Evolutionary conservation across 2,797 vertebrate species (phyloP).

Genomic region (Onychomys leucogaster): DNA sequence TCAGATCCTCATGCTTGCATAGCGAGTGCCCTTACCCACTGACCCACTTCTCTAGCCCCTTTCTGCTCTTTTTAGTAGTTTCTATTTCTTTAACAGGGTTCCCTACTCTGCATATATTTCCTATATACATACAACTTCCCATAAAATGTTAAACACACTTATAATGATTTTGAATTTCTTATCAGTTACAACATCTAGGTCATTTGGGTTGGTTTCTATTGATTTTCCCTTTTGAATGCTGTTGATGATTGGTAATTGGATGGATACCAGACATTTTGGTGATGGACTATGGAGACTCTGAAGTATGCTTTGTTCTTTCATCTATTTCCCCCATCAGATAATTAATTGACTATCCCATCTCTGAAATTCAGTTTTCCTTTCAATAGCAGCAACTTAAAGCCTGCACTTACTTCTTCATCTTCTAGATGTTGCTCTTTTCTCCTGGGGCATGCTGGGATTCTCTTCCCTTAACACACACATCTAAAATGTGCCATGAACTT

Average conservation of each 20-base stretch:
- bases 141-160: not conserved
- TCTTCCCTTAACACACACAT: not conserved
- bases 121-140: not conserved
- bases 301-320: not conserved
- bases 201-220: not conserved
- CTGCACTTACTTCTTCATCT: not conserved
- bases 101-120: not conserved
- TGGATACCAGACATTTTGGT: not conserved
- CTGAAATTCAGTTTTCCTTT: not conserved
- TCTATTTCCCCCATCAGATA: not conserved
- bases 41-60: not conserved
- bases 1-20: not conserved
- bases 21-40: not conserved
- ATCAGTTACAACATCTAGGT: not conserved
- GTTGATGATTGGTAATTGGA: not conserved
- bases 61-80: not conserved
- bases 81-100: not conserved
- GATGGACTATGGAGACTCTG: not conserved
- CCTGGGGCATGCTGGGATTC: not conserved
- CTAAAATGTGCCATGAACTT: not conserved
- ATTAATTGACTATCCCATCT: not conserved
- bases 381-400: not conserved
- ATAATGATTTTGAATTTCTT: not conserved
- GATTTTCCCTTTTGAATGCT: not conserved
- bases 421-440: not conserved